A percentile compares a stretch with the other conserved stretches of the same genome.
Evolutionary conservation across 1,140 invertebrate species (phyloP).

Genomic region (Solen grandis): DNA sequence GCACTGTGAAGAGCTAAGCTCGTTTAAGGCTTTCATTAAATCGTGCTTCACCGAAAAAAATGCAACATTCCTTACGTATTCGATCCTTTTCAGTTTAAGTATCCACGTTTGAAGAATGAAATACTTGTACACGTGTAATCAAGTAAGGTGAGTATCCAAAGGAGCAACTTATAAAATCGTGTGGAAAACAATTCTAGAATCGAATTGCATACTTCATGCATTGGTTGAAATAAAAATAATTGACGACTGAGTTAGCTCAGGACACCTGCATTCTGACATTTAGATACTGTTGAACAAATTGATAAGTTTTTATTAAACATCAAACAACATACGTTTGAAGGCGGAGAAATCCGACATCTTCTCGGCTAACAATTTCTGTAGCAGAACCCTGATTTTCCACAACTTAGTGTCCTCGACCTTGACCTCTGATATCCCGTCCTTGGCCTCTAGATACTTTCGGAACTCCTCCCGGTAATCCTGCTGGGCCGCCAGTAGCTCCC

Average conservation of each 20-base stretch:
- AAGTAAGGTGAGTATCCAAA: background rate
- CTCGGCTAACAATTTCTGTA: constrained; percentile 64
- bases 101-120: no score
- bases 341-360: constrained; percentile 51
- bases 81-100: no score
- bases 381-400: constrained; percentile 59
- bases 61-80: no score
- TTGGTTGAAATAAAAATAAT: background rate
- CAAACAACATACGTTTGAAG: constrained; percentile 36
- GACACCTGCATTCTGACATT: background rate
- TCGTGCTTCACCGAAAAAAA: no score
- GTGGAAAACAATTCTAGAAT: background rate
- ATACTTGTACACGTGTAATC: no score
- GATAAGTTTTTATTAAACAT: background rate
- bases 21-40: no score
- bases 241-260: background rate
- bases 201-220: background rate
- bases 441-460: constrained; percentile 47
- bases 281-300: background rate
- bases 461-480: constrained; percentile 47
- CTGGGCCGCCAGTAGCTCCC: constrained; percentile 60
- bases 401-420: constrained; percentile 64
- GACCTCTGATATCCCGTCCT: constrained; percentile 8
- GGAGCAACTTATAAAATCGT: background rate
- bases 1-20: no score